A percentile compares a stretch with the other conserved stretches of the same genome.
Evolutionary conservation across 1,140 invertebrate genomes (phyloP).

Genomic region (Penaeus vannamei): DNA sequence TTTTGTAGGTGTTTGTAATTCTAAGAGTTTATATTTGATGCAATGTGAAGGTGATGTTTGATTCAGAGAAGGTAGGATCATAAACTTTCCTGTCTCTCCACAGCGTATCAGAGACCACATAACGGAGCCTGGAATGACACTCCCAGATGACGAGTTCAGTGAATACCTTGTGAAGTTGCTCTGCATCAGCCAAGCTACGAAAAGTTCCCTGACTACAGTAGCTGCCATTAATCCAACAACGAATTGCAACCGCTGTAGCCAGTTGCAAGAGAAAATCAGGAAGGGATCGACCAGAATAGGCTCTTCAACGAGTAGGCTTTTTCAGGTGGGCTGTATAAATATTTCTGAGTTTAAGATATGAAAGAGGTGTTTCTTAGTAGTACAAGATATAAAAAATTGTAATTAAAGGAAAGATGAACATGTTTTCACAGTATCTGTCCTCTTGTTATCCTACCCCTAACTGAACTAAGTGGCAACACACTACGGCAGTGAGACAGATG

Average conservation of each 20-base stretch:
- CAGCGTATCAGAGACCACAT: conserved; percentile 53
- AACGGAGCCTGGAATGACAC: conserved; percentile 41
- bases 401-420: too few species aligned
- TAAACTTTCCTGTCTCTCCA: too few species aligned
- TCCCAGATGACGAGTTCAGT: conserved; percentile 39
- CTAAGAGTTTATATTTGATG: too few species aligned
- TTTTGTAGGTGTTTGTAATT: too few species aligned
- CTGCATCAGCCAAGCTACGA: conserved; percentile 19
- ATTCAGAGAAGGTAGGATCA: too few species aligned
- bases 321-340: conserved; percentile 39
- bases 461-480: too few species aligned
- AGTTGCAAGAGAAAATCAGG: conserved; percentile 43
- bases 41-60: too few species aligned
- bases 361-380: too few species aligned
- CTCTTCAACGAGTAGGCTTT: conserved; percentile 37
- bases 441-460: too few species aligned
- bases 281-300: neutral
- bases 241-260: neutral
- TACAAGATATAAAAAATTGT: too few species aligned
- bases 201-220: neutral
- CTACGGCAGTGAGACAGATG: too few species aligned
- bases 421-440: too few species aligned
- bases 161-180: conserved; percentile 32
- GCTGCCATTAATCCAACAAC: neutral
- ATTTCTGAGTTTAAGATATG: neutral